Base-by-base conservation (phyloP, 2,888 invertebrate species). In the Phyllotreta striolata region DNA sequence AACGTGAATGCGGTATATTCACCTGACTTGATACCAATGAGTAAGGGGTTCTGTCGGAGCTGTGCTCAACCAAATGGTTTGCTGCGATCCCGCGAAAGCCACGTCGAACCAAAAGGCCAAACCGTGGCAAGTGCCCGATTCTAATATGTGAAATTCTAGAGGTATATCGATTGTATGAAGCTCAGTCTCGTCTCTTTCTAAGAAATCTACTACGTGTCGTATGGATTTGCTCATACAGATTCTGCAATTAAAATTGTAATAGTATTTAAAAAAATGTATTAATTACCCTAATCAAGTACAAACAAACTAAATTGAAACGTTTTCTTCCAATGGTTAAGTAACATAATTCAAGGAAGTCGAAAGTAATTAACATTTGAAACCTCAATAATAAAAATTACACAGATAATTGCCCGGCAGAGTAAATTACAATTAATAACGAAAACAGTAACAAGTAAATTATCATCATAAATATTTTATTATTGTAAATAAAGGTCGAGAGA, bases 41-140 rank as follows among this genome's bases (percentile, higher is more conserved):
- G 98, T 99, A 13, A 99, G 84, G 0, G 98, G 96, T 80, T 98
- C 98, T 2, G 98, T 98, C 0, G 98, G 98, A 0, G 98, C 91
- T 5, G 99, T 99, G 6, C 98, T 98, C 38, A 99, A 82, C 98
- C 98, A 98, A 63, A 98, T 91, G 65, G 94, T 92, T 77, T 95
- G 92, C 64, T 89, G 89, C 49, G 89, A 89, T 40, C 98, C 98
- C 64, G 93, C 89, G 83, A 99, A 98, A 70, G 97, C 91, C 24
- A 98, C 98, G 83, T 99, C 98, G 81, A 99, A 99, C 98, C 99
- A 99, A 84, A 99, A 98, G 12, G 98, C 98, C 69, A 99, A 84
- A 1, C 98, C 98, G 77, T 99, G 98, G 71, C 98, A 93, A 55
- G 95, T 94, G 34, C 96, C 97, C 0, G 96, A 92, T 81, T 96